Conservation (phyloP, 2,888 invertebrate species). For the Sipunculus nudus region DNA sequence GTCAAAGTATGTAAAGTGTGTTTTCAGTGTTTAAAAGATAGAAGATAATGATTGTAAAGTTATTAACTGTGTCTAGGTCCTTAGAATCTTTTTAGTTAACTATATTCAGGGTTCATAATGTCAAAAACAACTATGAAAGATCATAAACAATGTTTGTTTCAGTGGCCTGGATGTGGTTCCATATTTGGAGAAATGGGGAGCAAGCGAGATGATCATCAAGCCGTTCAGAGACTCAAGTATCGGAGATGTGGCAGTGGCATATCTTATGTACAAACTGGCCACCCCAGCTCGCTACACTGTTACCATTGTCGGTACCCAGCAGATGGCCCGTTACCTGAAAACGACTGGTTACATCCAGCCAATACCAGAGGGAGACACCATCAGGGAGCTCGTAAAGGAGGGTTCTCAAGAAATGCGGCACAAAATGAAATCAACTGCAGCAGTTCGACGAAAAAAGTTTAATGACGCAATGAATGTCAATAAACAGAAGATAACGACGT, state of each 20-base stretch:
- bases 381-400: slow-evolving; percentile 51
- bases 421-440: slow-evolving; percentile 18
- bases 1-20: no score
- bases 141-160: slow-evolving; percentile 43
- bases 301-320: slow-evolving; percentile 87
- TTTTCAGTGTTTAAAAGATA: no score
- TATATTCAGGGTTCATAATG: no score
- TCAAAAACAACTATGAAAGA: no score
- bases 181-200: slow-evolving; percentile 78
- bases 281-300: slow-evolving; percentile 92
- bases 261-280: slow-evolving; percentile 91
- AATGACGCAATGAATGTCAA: slow-evolving; percentile 11
- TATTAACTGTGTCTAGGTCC: no score
- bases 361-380: slow-evolving; percentile 70
- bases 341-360: slow-evolving; percentile 84
- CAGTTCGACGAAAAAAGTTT: background rate
- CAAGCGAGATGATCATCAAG: slow-evolving; percentile 81
- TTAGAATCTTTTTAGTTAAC: no score
- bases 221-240: slow-evolving; percentile 81
- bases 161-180: slow-evolving; percentile 92
- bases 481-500: slow-evolving; percentile 2
- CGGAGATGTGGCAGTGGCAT: slow-evolving; percentile 89
- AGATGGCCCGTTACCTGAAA: slow-evolving; percentile 83
- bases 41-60: no score
- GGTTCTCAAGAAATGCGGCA: slow-evolving; percentile 44